phyloP scores from a whole-genome alignment of 2,888 invertebrate genomes.

The Deilephila porcellus region DNA sequence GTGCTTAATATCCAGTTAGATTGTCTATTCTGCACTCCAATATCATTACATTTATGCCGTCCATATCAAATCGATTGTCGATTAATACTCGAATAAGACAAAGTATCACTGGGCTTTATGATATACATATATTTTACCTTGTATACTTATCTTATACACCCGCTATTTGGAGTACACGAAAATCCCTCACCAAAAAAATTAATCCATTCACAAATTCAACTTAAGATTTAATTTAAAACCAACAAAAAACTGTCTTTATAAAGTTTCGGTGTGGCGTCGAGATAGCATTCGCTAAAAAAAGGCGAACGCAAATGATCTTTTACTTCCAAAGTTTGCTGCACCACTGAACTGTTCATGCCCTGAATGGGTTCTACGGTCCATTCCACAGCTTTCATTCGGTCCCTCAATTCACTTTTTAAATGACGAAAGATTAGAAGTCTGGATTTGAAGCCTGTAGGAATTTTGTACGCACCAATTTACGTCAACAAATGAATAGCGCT shows the following conservation, averaged over 20 bases:
- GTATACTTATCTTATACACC: no score
- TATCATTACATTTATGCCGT: no score
- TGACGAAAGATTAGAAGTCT: slow-evolving; percentile 21
- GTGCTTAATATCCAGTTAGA: no score
- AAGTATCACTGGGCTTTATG: no score
- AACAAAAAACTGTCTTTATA: not conserved
- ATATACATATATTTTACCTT: no score
- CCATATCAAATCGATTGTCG: no score
- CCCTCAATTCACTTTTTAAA: slow-evolving; percentile 23
- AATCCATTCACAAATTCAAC: no score
- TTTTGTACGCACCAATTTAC: slow-evolving; percentile 17
- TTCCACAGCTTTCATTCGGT: slow-evolving; percentile 19
- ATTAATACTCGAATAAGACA: no score
- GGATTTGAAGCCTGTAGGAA: slow-evolving; percentile 1
- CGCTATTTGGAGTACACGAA: no score
- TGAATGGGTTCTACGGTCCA: slow-evolving; percentile 18
- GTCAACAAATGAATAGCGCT: not conserved
- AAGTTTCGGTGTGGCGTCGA: not conserved
- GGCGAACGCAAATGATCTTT: not conserved
- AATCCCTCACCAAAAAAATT: no score
- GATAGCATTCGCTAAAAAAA: not conserved
- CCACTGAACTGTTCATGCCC: slow-evolving; percentile 13
- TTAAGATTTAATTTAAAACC: not conserved
- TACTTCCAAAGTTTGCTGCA: slow-evolving; percentile 19
- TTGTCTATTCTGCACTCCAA: no score